These are phyloP conservation scores for Euzetes globulus DNA, from an alignment of 2,888 invertebrate genomes.

Conservation along the genomic window DNA sequence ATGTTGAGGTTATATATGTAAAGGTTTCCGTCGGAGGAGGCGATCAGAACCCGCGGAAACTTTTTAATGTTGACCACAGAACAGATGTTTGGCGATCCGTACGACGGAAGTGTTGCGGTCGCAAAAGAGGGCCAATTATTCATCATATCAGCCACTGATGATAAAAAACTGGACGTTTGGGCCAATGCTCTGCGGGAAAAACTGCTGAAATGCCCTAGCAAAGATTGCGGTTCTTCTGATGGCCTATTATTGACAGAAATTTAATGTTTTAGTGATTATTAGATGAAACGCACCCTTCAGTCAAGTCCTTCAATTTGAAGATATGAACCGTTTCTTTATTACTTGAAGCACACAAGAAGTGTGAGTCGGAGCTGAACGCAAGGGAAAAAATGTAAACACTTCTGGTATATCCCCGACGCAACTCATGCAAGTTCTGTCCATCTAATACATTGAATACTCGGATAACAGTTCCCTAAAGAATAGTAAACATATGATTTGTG, in stretches of 20 bases:
- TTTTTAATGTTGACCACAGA: conserved; percentile 64
- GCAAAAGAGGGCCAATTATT: conserved; percentile 93
- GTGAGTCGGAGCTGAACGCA: conserved; percentile 84
- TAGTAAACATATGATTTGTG: no score
- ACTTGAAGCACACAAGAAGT: conserved; percentile 85
- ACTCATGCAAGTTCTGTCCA: conserved; percentile 84
- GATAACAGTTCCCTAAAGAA: conserved; percentile 79
- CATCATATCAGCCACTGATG: conserved; percentile 87
- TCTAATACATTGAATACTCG: conserved; percentile 80
- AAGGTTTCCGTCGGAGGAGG: conserved; percentile 81
- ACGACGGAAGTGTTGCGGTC: conserved; percentile 78
- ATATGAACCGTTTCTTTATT: conserved; percentile 97
- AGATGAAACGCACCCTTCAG: conserved; percentile 49
- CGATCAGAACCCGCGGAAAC: conserved; percentile 74
- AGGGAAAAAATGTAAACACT: conserved; percentile 91
- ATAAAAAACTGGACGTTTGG: conserved; percentile 73
- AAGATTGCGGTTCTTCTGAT: conserved; percentile 53
- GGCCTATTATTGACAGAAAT: conserved; percentile 43
- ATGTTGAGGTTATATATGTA: conserved; percentile 84
- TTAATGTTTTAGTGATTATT: not conserved
- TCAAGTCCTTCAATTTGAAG: conserved; percentile 76
- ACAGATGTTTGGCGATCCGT: conserved; percentile 66
- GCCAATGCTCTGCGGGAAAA: conserved; percentile 74
- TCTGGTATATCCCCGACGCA: conserved; percentile 68
- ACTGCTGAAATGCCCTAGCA: conserved; percentile 62